These are phyloP conservation scores for Peromyscus aztecus DNA, from an alignment of 2,797 vertebrate genomes.

Conservation along the genomic window DNA sequence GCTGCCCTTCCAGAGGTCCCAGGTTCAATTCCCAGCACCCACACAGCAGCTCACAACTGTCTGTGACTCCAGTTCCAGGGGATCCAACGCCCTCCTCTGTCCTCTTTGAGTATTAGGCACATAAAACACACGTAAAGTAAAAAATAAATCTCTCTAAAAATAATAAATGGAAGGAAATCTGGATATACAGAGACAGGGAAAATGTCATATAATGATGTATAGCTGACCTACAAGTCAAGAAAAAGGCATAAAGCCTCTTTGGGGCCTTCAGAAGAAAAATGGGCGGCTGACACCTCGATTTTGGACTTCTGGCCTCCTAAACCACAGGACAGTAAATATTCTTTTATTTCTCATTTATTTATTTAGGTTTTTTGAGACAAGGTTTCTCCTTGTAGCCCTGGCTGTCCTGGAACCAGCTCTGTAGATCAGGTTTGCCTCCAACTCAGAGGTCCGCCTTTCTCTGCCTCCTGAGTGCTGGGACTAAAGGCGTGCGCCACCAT, in stretches of 20 bases:
- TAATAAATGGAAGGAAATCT: background rate
- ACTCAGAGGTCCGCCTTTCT: no score
- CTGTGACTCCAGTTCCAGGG: background rate
- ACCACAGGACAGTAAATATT: background rate
- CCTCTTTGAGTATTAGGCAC: no score
- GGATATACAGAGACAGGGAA: background rate
- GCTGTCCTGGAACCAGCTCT: background rate
- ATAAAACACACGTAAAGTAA: background rate
- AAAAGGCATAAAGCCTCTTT: background rate
- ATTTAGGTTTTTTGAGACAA: background rate
- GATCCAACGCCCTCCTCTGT: no score
- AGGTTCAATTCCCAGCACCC: background rate
- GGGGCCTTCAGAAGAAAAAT: background rate
- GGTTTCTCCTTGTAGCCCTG: background rate
- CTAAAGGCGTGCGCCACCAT: no score
- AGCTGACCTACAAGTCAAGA: background rate
- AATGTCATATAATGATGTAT: background rate
- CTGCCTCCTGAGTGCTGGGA: no score
- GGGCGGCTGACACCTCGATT: background rate
- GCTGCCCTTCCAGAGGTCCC: background rate
- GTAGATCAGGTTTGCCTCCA: no score
- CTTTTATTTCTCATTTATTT: background rate
- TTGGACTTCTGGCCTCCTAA: background rate
- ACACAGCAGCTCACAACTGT: background rate
- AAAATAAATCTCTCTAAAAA: background rate